Percentiles rank a stretch among this genome's conserved stretches.
These are phyloP conservation scores for Laterallus jamaicensis DNA, from an alignment of 2,113 vertebrate species.

Conservation along the genomic window DNA sequence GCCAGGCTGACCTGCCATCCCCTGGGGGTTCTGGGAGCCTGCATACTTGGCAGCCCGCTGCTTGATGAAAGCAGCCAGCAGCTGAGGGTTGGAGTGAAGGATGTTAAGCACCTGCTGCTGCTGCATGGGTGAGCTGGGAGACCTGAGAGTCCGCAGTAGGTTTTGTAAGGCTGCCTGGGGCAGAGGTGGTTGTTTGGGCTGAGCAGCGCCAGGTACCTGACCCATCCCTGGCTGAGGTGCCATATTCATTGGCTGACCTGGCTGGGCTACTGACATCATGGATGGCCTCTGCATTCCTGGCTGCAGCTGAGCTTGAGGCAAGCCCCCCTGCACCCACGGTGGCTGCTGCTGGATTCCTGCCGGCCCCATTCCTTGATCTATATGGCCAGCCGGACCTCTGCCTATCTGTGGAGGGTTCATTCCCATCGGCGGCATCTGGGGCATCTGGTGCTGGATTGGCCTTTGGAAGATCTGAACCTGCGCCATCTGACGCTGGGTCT, in stretches of 20 bases:
- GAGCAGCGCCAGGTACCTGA: constrained; percentile 80
- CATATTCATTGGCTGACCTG: constrained; percentile 85
- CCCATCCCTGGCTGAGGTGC: constrained; percentile 81
- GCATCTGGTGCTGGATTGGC: constrained; percentile 88
- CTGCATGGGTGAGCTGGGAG: constrained; percentile 86
- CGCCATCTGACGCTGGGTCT: constrained; percentile 95
- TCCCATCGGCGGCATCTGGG: constrained; percentile 84
- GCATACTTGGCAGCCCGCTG: constrained; percentile 93
- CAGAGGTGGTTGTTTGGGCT: constrained; percentile 78
- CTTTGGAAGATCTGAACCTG: constrained; percentile 89
- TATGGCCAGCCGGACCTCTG: constrained; percentile 78
- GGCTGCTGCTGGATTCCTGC: constrained; percentile 80
- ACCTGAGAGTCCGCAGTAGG: constrained; percentile 83
- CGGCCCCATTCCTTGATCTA: constrained; percentile 80
- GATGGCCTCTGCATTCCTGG: constrained; percentile 86
- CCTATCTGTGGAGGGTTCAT: constrained; percentile 83
- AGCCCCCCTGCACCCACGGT: constrained; percentile 81
- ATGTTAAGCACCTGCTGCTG: constrained; percentile 97
- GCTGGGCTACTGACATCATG: constrained; percentile 89
- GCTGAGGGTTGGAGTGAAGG: constrained; percentile 95
- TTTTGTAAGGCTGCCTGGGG: constrained; percentile 87
- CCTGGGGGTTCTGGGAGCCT: constrained; percentile 77
- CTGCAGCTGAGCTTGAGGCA: constrained; percentile 85
- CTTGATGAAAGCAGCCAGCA: constrained; percentile 96
- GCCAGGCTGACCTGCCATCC: constrained; percentile 75